Percentiles rank a stretch among this genome's conserved stretches.
These are phyloP conservation scores for Hestina assimilis DNA, from an alignment of 1,140 invertebrate species.

Conservation along the genomic window DNA sequence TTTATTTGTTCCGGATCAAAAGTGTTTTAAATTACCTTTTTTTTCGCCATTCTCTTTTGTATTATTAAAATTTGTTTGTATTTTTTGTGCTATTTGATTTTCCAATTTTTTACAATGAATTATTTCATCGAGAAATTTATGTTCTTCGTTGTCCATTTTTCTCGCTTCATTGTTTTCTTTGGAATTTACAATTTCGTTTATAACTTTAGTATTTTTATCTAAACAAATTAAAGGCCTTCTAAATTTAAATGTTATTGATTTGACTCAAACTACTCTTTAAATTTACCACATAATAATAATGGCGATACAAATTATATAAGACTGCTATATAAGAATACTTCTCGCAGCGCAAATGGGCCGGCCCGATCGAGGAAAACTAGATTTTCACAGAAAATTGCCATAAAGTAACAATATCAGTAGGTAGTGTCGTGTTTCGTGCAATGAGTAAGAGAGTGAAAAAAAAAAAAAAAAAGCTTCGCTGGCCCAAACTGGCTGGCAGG, in stretches of 20 bases:
- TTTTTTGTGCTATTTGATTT: conserved; percentile 17
- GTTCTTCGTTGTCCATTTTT: conserved; percentile 27
- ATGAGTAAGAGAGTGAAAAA: too few relatives aligned
- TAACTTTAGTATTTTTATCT: conserved; percentile 8
- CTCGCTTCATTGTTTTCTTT: conserved; percentile 3
- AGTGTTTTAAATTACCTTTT: conserved; percentile 11
- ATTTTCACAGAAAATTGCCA: too few relatives aligned
- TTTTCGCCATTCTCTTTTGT: neutral
- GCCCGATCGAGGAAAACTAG: too few relatives aligned
- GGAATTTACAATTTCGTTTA: conserved; percentile 4
- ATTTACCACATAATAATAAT: too few relatives aligned
- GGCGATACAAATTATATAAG: too few relatives aligned
- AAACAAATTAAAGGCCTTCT: neutral
- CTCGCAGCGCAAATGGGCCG: too few relatives aligned
- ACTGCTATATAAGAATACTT: too few relatives aligned
- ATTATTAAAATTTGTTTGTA: neutral
- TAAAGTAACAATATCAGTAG: too few relatives aligned
- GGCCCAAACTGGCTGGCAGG: too few relatives aligned
- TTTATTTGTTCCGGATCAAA: neutral
- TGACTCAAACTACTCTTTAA: too few relatives aligned
- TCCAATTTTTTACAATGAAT: conserved; percentile 36
- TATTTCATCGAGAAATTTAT: conserved; percentile 39
- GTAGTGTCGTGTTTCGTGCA: too few relatives aligned
- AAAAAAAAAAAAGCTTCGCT: too few relatives aligned
- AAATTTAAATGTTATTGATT: neutral